Evolutionary conservation across 2,888 invertebrate species (phyloP).

Genomic region (Ethmia dodecea): DNA sequence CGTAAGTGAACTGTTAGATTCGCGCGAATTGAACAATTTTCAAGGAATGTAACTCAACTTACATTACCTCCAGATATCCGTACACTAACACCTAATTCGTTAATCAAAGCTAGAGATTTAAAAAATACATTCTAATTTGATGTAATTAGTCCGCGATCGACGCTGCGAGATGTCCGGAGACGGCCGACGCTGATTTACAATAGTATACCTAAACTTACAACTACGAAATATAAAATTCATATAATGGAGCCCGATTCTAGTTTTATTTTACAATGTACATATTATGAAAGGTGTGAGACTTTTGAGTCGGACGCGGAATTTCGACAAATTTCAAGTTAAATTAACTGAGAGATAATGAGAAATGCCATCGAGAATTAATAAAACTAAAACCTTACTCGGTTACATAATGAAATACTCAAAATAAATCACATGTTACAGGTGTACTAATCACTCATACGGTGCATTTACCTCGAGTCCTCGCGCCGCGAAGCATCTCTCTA

Average conservation of each 20-base stretch:
- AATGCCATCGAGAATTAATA: background rate
- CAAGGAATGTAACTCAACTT: slow-evolving; percentile 57
- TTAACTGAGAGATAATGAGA: slow-evolving; percentile 1
- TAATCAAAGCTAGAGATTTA: slow-evolving; percentile 43
- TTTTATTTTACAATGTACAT: slow-evolving; percentile 3
- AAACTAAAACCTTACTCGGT: slow-evolving; percentile 7
- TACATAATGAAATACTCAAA: slow-evolving; percentile 28
- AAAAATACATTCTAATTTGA: slow-evolving; percentile 39
- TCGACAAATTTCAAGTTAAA: slow-evolving; percentile 2
- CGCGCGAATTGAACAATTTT: slow-evolving; percentile 48
- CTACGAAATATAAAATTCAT: slow-evolving; percentile 22
- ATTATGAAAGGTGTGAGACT: background rate
- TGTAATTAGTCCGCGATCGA: slow-evolving; percentile 23
- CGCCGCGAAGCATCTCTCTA: slow-evolving; percentile 44
- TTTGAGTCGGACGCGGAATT: no score
- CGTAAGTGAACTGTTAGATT: slow-evolving; percentile 31
- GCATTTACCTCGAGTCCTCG: slow-evolving; percentile 69
- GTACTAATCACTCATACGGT: slow-evolving; percentile 55
- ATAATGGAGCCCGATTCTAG: slow-evolving; percentile 9
- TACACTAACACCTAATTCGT: slow-evolving; percentile 48
- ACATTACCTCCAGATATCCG: slow-evolving; percentile 48
- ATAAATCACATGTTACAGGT: slow-evolving; percentile 18
- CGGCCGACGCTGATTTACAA: slow-evolving; percentile 23
- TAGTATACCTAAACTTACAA: slow-evolving; percentile 27
- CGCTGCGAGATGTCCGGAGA: slow-evolving; percentile 26